Evolutionary conservation across 1,140 invertebrate species (phyloP).

Genomic region (Heliothis subflexa): DNA sequence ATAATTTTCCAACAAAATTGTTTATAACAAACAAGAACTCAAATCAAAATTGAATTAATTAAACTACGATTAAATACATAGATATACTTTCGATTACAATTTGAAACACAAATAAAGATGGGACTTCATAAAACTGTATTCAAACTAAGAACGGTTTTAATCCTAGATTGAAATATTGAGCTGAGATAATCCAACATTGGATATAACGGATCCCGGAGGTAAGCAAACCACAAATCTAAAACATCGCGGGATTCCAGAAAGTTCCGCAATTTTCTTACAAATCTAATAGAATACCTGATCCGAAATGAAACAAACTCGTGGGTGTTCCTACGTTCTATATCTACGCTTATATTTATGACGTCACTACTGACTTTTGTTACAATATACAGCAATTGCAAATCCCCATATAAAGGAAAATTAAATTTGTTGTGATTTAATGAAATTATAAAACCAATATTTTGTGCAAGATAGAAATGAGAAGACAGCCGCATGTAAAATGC

Average conservation of each 20-base stretch:
- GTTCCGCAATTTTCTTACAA: conserved; percentile 42
- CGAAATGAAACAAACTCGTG: neutral
- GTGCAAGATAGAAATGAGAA: neutral
- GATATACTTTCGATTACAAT: neutral
- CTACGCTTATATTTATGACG: neutral
- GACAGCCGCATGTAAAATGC: neutral
- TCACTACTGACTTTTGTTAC: neutral
- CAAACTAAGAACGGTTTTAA: conserved; percentile 24
- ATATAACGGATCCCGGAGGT: neutral
- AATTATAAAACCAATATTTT: neutral
- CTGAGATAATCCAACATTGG: conserved; percentile 19
- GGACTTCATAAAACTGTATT: conserved; percentile 11
- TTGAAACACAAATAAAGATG: conserved; percentile 19
- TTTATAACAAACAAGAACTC: conserved; percentile 19
- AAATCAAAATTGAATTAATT: conserved; percentile 29
- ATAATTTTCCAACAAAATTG: conserved; percentile 9
- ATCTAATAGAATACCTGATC: conserved; percentile 47
- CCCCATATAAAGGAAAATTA: neutral
- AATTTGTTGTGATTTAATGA: neutral
- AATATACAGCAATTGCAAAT: neutral
- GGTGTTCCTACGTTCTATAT: neutral
- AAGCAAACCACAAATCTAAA: conserved; percentile 1
- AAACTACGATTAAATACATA: conserved; percentile 29
- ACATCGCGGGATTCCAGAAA: conserved; percentile 13
- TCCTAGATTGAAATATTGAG: conserved; percentile 7